Evolutionary conservation across 1,140 invertebrate species (phyloP), one percentile per base, ranked within the genome.

Genomic region (Diabrotica virgifera): DNA sequence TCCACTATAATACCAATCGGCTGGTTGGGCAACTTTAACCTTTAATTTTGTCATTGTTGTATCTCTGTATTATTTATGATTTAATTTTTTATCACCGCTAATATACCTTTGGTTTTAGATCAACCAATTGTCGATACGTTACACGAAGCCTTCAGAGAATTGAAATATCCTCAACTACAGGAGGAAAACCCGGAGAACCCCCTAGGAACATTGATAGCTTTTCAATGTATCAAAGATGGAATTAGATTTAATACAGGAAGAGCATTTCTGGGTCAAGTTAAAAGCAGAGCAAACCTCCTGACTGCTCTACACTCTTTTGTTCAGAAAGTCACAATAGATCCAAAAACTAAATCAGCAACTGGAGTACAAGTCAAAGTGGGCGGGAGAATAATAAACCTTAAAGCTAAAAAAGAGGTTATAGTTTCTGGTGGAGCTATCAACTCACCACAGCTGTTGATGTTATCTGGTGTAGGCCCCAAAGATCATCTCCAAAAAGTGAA

Each of bases 121-220:
- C 90, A 90, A 1, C 90, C 91, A 0, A 77, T 93, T 11, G 89
- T 88, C 0, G 80, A 84, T 11, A 85, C 89, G 0, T 89, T 93
- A 72, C 80, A 95, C 0, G 89, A 95, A 81, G 93, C 93, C 0
- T 93, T 90, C 14, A 83, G 90, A 74, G 90, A 95, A 76, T 89
- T 95, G 85, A 94, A 93, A 50, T 92, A 92, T 77, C 76, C 80
- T 5, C 70, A 74, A 35, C 63, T 83, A 0, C 81, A 81, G 10
- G 76, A 78, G 35, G 79, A 82, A 5, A 65, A 79, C 0, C 79
- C 76, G 35, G 62, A 83, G 2, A 67, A 79, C 0, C 80, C 76
- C 12, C 63, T 85, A 2, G 87, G 86, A 0, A 85, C 82, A 64
- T 80, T 81, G 2, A 80, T 78, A 68, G 71, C 77, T 7, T 63